phyloP scores from a whole-genome alignment of 2,888 invertebrate genomes.

The Abrostola triplasia region DNA sequence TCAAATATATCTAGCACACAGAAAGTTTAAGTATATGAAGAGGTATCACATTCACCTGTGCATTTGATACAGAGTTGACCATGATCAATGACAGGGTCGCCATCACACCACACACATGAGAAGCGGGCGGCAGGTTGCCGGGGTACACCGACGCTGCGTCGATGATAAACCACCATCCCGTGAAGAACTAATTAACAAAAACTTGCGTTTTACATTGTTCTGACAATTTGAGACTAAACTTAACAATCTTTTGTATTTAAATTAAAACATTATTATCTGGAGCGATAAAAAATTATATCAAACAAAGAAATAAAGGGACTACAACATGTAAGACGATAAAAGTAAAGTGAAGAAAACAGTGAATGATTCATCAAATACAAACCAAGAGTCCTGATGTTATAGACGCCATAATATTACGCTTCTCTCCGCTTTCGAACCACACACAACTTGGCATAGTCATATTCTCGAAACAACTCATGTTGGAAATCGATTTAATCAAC shows the following conservation, averaged over 20 bases:
- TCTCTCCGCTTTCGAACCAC: slow-evolving; percentile 95
- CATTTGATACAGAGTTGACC: slow-evolving; percentile 99
- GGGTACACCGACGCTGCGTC: slow-evolving; percentile 96
- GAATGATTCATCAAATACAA: slow-evolving; percentile 80
- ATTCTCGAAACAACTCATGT: slow-evolving; percentile 92
- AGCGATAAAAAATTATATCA: no score
- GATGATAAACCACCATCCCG: slow-evolving; percentile 99
- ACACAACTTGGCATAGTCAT: slow-evolving; percentile 92
- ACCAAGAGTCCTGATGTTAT: slow-evolving; percentile 96
- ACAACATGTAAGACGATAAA: neutral
- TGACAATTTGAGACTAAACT: no score
- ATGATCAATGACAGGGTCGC: slow-evolving; percentile 98
- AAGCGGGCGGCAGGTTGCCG: slow-evolving; percentile 92
- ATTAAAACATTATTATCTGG: no score
- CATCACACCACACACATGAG: slow-evolving; percentile 97
- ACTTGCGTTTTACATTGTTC: neutral
- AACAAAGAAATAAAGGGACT: no score
- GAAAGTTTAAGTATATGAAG: neutral
- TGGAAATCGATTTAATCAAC: slow-evolving; percentile 40
- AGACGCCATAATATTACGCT: slow-evolving; percentile 95
- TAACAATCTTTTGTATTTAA: no score
- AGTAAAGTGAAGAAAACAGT: slow-evolving; percentile 13
- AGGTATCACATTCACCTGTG: slow-evolving; percentile 89
- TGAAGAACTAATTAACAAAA: slow-evolving; percentile 92
- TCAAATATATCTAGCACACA: neutral